phyloP scores from a whole-genome alignment of 1,140 invertebrate species.

The Drosophila repletoides region DNA sequence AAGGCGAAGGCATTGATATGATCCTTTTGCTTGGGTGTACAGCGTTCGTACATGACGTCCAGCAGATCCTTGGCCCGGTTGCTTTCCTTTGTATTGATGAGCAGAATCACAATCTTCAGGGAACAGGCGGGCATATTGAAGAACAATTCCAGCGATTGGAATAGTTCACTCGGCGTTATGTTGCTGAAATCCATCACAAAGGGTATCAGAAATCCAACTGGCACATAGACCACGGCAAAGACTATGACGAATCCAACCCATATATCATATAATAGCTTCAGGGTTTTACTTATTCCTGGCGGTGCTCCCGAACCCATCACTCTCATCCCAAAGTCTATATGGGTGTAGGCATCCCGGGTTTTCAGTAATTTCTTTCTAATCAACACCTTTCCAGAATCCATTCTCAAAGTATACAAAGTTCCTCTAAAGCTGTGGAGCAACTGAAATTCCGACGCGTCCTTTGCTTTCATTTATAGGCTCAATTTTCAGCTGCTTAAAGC shows the following conservation, averaged over 20 bases:
- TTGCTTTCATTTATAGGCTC: too few relatives aligned
- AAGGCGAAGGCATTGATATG: constrained; percentile 10
- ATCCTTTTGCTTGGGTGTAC: background rate
- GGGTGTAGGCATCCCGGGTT: background rate
- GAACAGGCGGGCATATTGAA: constrained; percentile 30
- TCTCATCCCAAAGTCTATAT: background rate
- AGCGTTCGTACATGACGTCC: constrained; percentile 26
- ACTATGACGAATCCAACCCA: background rate
- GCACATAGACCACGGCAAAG: constrained; percentile 3
- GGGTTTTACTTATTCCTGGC: too few relatives aligned
- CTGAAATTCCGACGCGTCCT: too few relatives aligned
- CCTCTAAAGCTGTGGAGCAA: too few relatives aligned
- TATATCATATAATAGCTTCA: background rate
- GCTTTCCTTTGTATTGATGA: constrained; percentile 5
- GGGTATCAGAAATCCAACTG: constrained; percentile 7
- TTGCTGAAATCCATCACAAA: constrained; percentile 9
- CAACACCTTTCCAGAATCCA: too few relatives aligned
- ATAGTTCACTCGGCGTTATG: constrained; percentile 11
- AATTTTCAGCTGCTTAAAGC: too few relatives aligned
- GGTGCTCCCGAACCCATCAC: too few relatives aligned
- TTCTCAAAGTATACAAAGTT: too few relatives aligned
- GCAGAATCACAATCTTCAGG: constrained; percentile 5
- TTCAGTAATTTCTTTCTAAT: too few relatives aligned
- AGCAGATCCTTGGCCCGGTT: constrained; percentile 27
- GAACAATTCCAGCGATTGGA: constrained; percentile 36